A percentile compares a stretch with the other conserved stretches of the same genome.
Evolutionary conservation across 1,140 invertebrate species (phyloP).

Genomic region (Caenorhabditis brenneri): DNA sequence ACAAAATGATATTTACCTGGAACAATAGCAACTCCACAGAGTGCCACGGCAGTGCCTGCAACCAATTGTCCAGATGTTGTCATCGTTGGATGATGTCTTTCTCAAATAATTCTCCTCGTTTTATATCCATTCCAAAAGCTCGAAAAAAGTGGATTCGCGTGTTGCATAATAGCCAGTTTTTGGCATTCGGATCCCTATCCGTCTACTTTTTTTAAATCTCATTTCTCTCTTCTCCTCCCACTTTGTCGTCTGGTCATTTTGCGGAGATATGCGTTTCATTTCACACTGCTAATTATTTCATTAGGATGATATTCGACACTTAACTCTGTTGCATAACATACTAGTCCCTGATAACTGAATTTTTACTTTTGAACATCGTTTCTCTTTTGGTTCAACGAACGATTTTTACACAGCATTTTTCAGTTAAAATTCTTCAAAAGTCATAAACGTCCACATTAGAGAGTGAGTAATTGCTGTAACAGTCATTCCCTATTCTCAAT

Average conservation of each 20-base stretch:
- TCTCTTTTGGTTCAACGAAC: too few relatives aligned
- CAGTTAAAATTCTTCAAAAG: neutral
- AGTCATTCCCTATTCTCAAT: neutral
- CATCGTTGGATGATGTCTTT: conserved; percentile 21
- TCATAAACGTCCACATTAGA: neutral
- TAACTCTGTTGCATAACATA: too few relatives aligned
- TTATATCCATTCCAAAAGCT: conserved; percentile 7
- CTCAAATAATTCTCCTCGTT: neutral
- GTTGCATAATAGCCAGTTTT: conserved; percentile 37
- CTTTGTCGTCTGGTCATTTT: neutral
- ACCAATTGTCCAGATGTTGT: conserved; percentile 32
- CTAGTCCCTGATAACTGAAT: too few relatives aligned
- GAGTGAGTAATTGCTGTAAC: neutral
- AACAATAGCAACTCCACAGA: conserved; percentile 21
- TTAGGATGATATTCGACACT: too few relatives aligned
- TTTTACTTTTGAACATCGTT: too few relatives aligned
- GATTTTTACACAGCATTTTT: too few relatives aligned
- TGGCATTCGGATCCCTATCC: neutral
- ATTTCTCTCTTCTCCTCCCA: neutral
- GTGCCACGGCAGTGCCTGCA: conserved; percentile 23
- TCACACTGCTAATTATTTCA: neutral
- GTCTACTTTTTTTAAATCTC: conserved; percentile 9
- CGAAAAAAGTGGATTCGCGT: conserved; percentile 23
- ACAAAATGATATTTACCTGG: neutral
- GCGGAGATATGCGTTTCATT: neutral